These are phyloP conservation scores for Myioborus melanocephalus DNA, from an alignment of 2,797 vertebrate species.

Conservation along the genomic window DNA sequence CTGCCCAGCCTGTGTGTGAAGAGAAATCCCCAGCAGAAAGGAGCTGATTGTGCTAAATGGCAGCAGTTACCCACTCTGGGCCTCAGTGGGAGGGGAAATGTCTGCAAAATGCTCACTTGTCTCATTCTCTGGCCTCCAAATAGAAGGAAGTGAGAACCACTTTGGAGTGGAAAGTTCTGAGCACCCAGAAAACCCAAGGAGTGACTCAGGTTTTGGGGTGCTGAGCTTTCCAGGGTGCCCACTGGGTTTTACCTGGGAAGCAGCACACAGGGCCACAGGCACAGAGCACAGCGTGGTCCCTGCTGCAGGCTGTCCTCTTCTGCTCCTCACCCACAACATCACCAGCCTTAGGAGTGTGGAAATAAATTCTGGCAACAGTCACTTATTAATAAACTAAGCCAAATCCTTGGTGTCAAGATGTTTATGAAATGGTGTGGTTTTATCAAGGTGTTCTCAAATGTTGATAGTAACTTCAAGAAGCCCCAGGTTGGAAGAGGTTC, in stretches of 20 bases:
- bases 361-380: neutral
- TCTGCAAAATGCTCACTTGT: neutral
- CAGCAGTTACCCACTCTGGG: neutral
- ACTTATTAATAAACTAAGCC: neutral
- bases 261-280: neutral
- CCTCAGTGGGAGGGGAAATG: neutral
- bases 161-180: neutral
- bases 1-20: rapidly evolving
- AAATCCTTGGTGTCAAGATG: neutral
- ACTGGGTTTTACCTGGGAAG: neutral
- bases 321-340: neutral
- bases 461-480: neutral
- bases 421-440: neutral
- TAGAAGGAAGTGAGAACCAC: neutral
- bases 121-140: neutral
- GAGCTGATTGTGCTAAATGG: neutral
- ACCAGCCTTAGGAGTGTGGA: neutral
- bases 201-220: neutral
- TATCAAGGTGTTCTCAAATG: neutral
- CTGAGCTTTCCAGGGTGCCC: neutral
- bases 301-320: neutral
- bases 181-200: neutral
- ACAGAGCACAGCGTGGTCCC: neutral
- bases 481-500: neutral
- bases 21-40: neutral